Percentiles rank a stretch among this genome's conserved stretches.
Evolutionary conservation across 2,888 invertebrate genomes (phyloP).

Genomic region (Operophtera brumata): DNA sequence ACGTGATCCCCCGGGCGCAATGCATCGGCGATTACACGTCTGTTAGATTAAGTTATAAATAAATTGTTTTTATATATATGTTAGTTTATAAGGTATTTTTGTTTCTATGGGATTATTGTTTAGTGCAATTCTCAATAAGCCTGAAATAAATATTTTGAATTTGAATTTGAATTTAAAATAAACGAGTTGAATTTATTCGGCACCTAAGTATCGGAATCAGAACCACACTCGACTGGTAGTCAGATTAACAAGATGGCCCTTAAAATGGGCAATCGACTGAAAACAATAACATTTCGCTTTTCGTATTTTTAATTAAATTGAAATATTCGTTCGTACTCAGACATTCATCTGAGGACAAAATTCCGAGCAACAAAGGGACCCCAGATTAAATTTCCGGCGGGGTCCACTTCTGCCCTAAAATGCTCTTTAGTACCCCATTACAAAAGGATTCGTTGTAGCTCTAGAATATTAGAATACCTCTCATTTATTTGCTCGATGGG

Average conservation of each 20-base stretch:
- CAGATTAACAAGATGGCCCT: constrained; percentile 45
- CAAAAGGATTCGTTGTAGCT: constrained; percentile 62
- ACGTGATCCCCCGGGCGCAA: too few species aligned
- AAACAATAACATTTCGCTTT: constrained; percentile 54
- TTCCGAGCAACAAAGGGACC: constrained; percentile 68
- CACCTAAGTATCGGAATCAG: constrained; percentile 32
- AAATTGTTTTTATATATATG: too few species aligned
- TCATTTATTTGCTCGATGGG: constrained; percentile 57
- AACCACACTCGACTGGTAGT: constrained; percentile 32
- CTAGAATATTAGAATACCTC: constrained; percentile 70
- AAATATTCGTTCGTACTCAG: constrained; percentile 68
- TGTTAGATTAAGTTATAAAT: too few species aligned
- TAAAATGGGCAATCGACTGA: constrained; percentile 45
- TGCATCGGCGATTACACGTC: too few species aligned
- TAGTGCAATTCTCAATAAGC: too few species aligned
- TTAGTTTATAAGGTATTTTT: too few species aligned
- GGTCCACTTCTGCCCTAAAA: constrained; percentile 73
- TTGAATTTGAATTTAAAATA: too few species aligned
- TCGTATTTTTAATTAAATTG: constrained; percentile 73
- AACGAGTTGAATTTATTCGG: constrained; percentile 36
- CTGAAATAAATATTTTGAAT: too few species aligned
- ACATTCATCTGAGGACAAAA: constrained; percentile 73
- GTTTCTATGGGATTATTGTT: too few species aligned
- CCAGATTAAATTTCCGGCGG: constrained; percentile 77
- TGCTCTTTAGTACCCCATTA: constrained; percentile 74